Percentiles rank a stretch among this genome's conserved stretches.
These are phyloP conservation scores for Mus pahari DNA, from an alignment of 2,113 vertebrate species.

Conservation along the genomic window DNA sequence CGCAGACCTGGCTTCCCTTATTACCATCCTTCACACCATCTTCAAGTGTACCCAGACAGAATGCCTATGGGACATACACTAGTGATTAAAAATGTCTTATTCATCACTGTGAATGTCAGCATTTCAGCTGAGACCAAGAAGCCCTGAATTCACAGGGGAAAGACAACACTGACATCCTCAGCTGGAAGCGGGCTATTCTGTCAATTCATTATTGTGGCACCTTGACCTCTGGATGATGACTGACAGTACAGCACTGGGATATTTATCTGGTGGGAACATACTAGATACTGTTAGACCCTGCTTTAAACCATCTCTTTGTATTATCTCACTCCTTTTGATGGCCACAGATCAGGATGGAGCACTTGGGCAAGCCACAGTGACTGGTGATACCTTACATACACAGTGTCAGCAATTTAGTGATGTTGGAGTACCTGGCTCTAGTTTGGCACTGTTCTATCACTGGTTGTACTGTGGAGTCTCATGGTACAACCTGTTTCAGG, in stretches of 20 bases:
- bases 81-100: slow-evolving; percentile 40
- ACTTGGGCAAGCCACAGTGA: neutral
- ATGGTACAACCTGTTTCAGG: slow-evolving; percentile 25
- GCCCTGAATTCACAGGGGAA: neutral
- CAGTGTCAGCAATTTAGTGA: rapidly evolving
- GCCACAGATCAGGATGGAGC: neutral
- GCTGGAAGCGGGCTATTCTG: neutral
- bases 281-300: neutral
- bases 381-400: neutral
- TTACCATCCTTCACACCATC: neutral
- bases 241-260: neutral
- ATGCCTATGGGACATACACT: slow-evolving; percentile 21
- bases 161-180: neutral
- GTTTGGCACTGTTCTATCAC: neutral
- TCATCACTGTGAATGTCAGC: slow-evolving; percentile 49
- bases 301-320: neutral
- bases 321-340: neutral
- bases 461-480: neutral
- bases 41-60: slow-evolving; percentile 3
- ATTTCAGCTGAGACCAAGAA: slow-evolving; percentile 38
- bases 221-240: neutral
- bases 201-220: neutral
- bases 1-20: neutral
- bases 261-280: slow-evolving; percentile 30
- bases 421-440: neutral